A percentile compares a stretch with the other conserved stretches of the same genome.
Evolutionary conservation across 2,113 vertebrate genomes (phyloP).

Genomic region (Daboia siamensis): DNA sequence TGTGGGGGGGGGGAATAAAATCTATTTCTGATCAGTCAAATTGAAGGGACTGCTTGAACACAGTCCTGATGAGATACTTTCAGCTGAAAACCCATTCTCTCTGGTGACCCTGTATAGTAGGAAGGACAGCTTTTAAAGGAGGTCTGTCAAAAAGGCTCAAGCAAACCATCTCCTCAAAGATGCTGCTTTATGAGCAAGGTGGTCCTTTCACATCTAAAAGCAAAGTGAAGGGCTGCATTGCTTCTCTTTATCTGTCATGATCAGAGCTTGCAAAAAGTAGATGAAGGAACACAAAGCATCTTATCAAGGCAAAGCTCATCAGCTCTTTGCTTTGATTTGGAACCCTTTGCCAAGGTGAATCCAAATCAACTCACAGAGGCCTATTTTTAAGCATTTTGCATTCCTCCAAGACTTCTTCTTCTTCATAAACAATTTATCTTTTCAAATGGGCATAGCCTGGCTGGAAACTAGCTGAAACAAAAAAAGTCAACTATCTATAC

Average conservation of each 20-base stretch:
- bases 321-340: neutral
- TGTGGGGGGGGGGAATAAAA: neutral
- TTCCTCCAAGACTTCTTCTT: neutral
- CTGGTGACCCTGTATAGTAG: neutral
- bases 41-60: neutral
- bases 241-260: neutral
- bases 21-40: neutral
- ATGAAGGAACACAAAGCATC: neutral
- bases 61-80: neutral
- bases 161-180: neutral
- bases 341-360: neutral
- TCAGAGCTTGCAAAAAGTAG: neutral
- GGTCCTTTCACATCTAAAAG: neutral
- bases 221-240: neutral
- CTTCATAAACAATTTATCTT: neutral
- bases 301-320: neutral
- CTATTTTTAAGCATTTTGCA: neutral
- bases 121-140: neutral
- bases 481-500: too few species aligned
- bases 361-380: neutral
- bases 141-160: neutral
- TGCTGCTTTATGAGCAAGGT: neutral
- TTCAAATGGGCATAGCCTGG: neutral
- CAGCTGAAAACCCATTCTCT: neutral
- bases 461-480: neutral